Conservation (phyloP, 1,140 invertebrate species). For the Littorina saxatilis region DNA sequence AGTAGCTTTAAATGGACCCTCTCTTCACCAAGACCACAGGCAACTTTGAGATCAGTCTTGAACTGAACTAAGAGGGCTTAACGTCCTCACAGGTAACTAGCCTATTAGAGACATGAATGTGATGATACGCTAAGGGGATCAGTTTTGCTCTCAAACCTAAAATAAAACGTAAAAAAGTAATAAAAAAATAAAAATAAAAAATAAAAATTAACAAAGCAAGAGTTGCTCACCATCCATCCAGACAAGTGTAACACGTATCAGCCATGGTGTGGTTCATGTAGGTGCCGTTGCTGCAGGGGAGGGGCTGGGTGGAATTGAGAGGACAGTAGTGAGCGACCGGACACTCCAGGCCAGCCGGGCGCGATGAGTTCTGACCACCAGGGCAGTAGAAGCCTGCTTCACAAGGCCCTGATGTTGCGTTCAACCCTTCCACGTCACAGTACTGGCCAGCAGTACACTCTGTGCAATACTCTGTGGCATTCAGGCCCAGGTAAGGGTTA, state of each 20-base stretch:
- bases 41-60: too few relatives aligned
- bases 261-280: slow-evolving; percentile 72
- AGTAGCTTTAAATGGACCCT: too few relatives aligned
- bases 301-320: slow-evolving; percentile 58
- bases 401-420: slow-evolving; percentile 64
- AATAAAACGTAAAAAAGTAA: too few relatives aligned
- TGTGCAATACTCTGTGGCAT: slow-evolving; percentile 55
- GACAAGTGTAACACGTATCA: slow-evolving; percentile 65
- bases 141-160: too few relatives aligned
- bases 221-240: slow-evolving; percentile 66
- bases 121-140: too few relatives aligned
- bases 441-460: slow-evolving; percentile 63
- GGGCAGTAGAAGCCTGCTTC: slow-evolving; percentile 68
- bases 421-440: slow-evolving; percentile 63
- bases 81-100: too few relatives aligned
- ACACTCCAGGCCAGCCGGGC: slow-evolving; percentile 60
- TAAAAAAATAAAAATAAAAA: too few relatives aligned
- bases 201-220: too few relatives aligned
- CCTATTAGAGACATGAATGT: too few relatives aligned
- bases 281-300: slow-evolving; percentile 69
- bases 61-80: too few relatives aligned
- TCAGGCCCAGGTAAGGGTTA: slow-evolving; percentile 63
- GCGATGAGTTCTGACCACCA: slow-evolving; percentile 62
- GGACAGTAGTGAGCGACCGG: slow-evolving; percentile 67
- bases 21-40: too few relatives aligned